Base-by-base conservation (phyloP, 1,140 invertebrate species). In the Zaprionus inermis region DNA sequence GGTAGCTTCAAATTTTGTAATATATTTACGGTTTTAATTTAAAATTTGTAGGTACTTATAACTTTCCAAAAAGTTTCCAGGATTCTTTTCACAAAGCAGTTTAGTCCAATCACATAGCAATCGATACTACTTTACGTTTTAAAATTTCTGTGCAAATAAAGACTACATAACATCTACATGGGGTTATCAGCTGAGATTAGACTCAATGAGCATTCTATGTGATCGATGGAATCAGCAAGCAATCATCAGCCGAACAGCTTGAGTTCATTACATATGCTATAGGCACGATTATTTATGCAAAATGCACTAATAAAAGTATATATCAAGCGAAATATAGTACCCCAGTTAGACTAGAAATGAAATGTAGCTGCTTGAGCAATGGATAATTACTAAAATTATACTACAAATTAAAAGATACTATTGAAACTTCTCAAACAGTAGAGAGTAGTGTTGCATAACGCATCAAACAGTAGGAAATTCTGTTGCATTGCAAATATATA, bases 171-270 rank as follows among this genome's bases (percentile, higher is more conserved):
- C 7, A 4, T 52, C 32, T 34, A 36, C 6, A 3, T 28, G 24
- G 60, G 46, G 60, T 63, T 63, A 63, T 63, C 60, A 52, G 30
- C 20, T 63, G 5, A 36, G 60, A 52, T 63, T 52, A 63, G 16
- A n/a, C 22, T 0, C 34, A 44, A 41, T 41, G 7, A 12, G 44
- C 44, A 49, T 49, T 5, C 11, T 10, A 20, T 49, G 44, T 49
- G 11, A 49, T 49, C 44, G 44, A 49, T 49, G 11, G 16, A 9
- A 49, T 49, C 44, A 49, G 18, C 44, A 49, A 22, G 3, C 18
- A 18, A 49, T 49, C 18, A 49, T 49, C 18, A 49, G 18, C 18
- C 11, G 18, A 49, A 22, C 18, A 22, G 10, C 11, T 20, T 11
- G 20, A 10, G 6, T 12, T 7, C 16, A 20, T 49, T 49, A 20